Base-by-base conservation (phyloP, 1,140 invertebrate genomes). In the Akabosia matsudoensis region DNA sequence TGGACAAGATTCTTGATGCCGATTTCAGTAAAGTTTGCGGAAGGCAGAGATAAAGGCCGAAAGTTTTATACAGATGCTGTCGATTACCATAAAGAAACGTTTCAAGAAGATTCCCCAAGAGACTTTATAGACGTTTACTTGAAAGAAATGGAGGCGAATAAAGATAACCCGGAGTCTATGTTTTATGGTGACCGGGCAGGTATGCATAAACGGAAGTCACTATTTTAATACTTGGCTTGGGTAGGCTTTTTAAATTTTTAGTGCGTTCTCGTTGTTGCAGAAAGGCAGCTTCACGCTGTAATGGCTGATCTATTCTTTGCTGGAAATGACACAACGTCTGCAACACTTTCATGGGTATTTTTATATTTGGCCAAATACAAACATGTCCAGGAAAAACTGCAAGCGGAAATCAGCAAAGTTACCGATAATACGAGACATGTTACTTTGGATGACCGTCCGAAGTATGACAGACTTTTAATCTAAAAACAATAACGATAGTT, bases 381-480 rank as follows among this genome's bases (percentile, higher is more conserved):
- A 0, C 80, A 85, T 56, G 79, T 83, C 22, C 85, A 86, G 79
- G 56, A 79, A 7, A 83, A 81, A 77, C 81, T 83, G 0, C 83
- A 84, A 22, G 78, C 82, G 18, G 85, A 86, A 79, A 76, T 86
- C 33, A 84, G 85, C 72, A 61, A 37, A 0, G 74, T 86, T 16
- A 79, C 85, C 33, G 78, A 76, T 16, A 31, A 34, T 13, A 30
- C 75, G 22, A 1, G 74, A 16, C n/a, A 37, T 2, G 78, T 78
- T 22, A 51, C 74, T 18, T 28, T 79, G 22, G 16, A 16, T 22
- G 77, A 80, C 30, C 45, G 77, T 34, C 24, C 34, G 16, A 80
- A 70, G 73, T 78, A 75, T 54, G 88, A 51, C 92, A 86, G 86
- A 33, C 83, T 93, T 28, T 87, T 89, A 56, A 67, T 28, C 7